phyloP scores from a whole-genome alignment of 92 coral and sea anemone species.

The Isaurus tuberculatus region DNA sequence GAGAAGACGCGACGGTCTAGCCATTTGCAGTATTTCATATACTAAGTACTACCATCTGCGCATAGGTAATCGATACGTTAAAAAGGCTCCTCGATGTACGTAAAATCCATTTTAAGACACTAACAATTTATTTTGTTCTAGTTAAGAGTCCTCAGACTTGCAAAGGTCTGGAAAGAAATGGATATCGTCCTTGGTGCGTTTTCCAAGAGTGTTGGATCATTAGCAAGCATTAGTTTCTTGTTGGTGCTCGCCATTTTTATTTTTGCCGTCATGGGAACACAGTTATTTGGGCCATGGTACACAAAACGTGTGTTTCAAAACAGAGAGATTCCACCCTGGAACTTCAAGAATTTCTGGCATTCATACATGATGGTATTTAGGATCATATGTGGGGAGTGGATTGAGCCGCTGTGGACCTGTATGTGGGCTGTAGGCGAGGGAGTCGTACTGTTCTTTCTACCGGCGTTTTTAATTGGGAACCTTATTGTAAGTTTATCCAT shows the following conservation, averaged over 20 bases:
- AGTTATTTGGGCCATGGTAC: conserved; percentile 48
- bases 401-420: conserved; percentile 61
- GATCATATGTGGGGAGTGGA: conserved; percentile 65
- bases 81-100: not conserved
- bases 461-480: conserved; percentile 58
- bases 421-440: conserved; percentile 40
- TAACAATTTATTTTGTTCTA: not conserved
- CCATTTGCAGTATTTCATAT: no score
- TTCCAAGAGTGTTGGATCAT: conserved; percentile 32
- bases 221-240: conserved; percentile 46
- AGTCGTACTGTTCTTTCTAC: conserved; percentile 44
- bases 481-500: conserved; percentile 41
- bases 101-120: not conserved
- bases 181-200: conserved; percentile 26
- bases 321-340: conserved; percentile 46
- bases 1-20: no score
- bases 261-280: conserved; percentile 62
- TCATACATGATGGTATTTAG: conserved; percentile 63
- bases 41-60: no score
- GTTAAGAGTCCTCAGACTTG: conserved; percentile 50
- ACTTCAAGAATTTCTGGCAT: conserved; percentile 54
- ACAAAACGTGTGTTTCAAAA: conserved; percentile 7
- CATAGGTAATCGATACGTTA: not conserved
- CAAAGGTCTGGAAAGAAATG: conserved; percentile 51
- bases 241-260: conserved; percentile 44